Evolutionary conservation across 35 echinoderm and acorn worm genomes (phyloP).

Genomic region (Ptychodera flava): DNA sequence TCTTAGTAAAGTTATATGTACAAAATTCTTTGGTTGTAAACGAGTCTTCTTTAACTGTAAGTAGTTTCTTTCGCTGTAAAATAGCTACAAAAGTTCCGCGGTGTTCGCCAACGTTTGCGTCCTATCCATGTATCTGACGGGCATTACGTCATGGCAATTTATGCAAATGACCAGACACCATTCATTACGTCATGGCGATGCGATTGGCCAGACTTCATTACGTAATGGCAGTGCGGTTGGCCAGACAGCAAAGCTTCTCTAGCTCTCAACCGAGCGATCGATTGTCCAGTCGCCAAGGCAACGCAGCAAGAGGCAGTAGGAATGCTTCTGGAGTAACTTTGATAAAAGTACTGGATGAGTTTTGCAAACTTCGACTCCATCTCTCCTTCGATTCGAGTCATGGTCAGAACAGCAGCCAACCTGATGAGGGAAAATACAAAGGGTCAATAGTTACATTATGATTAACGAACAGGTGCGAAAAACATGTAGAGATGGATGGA

Average conservation of each 20-base stretch:
- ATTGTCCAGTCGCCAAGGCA: background rate
- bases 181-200: no score
- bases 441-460: background rate
- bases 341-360: background rate
- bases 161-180: no score
- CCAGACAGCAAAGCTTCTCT: background rate
- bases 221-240: background rate
- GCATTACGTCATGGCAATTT: no score
- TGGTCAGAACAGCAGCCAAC: background rate
- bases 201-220: no score
- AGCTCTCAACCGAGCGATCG: no score
- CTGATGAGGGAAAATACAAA: background rate
- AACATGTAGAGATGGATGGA: background rate
- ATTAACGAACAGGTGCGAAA: background rate
- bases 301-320: background rate
- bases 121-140: background rate
- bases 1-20: background rate
- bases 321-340: no score
- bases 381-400: background rate
- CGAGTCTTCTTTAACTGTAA: background rate
- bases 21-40: slow-evolving; percentile 2
- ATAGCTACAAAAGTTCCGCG: background rate
- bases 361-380: background rate
- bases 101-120: background rate
- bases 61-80: background rate